phyloP scores from a whole-genome alignment of 2,113 vertebrate species.

The Boulengeromyrus knoepffleri region DNA sequence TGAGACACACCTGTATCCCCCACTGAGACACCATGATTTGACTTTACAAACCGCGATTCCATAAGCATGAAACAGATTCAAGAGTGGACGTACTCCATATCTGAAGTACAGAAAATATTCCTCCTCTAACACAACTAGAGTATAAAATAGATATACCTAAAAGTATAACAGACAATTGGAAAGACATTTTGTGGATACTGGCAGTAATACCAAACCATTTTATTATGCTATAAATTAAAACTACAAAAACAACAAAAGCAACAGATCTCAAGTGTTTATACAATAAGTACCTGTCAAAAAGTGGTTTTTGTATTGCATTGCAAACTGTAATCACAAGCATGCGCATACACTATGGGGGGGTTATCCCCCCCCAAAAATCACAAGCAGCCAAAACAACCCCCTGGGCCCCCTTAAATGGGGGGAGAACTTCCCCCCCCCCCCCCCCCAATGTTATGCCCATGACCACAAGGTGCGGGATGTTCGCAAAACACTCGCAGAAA shows the following conservation, averaged over 20 bases:
- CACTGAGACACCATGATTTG: neutral
- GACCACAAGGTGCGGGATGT: neutral
- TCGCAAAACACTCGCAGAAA: neutral
- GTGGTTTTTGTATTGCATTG: neutral
- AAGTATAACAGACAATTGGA: neutral
- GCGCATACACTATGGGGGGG: too few relatives aligned
- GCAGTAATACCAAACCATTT: neutral
- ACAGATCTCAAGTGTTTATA: neutral
- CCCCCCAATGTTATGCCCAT: neutral
- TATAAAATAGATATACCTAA: neutral
- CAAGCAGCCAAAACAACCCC: neutral
- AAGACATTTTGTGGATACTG: neutral
- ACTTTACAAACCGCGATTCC: neutral
- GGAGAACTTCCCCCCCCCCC: neutral
- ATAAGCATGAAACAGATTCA: neutral
- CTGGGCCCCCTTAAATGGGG: neutral
- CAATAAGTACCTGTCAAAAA: neutral
- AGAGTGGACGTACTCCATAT: neutral
- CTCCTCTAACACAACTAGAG: neutral
- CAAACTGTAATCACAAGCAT: neutral
- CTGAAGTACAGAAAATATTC: neutral
- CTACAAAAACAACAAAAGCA: neutral
- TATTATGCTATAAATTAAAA: neutral
- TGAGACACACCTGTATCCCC: neutral
- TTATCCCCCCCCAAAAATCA: neutral